phyloP scores from a whole-genome alignment of 2,888 invertebrate species.

The Eudemis profundana region DNA sequence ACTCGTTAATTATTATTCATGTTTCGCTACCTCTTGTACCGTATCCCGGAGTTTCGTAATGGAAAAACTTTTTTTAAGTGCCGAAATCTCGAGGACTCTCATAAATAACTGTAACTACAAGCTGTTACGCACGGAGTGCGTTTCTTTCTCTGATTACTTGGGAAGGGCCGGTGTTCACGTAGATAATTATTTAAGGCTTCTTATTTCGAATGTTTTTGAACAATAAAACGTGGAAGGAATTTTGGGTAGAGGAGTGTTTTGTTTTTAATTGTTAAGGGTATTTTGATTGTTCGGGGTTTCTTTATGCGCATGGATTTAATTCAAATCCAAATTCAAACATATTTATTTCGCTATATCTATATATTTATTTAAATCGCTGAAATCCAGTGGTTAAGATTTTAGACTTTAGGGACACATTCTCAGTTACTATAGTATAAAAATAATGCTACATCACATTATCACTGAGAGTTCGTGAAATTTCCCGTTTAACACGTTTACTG shows the following conservation, averaged over 20 bases:
- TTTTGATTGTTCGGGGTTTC: not conserved
- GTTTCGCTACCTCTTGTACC: conserved; percentile 63
- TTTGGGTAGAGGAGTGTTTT: conserved; percentile 2
- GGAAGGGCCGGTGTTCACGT: conserved; percentile 74
- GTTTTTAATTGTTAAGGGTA: conserved; percentile 31
- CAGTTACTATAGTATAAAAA: too few species aligned
- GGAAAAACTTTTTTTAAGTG: conserved; percentile 81
- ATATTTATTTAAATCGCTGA: too few species aligned
- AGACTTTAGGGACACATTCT: too few species aligned
- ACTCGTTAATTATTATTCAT: conserved; percentile 75
- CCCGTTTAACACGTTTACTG: too few species aligned
- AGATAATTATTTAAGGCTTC: conserved; percentile 77
- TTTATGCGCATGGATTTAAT: too few species aligned
- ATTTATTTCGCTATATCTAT: too few species aligned
- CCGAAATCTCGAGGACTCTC: conserved; percentile 73
- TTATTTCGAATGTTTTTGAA: conserved; percentile 57
- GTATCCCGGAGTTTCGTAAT: conserved; percentile 75
- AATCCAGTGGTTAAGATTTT: too few species aligned
- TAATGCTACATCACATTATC: too few species aligned
- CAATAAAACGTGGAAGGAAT: conserved; percentile 60
- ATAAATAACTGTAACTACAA: conserved; percentile 82
- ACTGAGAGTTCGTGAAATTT: too few species aligned
- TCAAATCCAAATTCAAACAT: too few species aligned
- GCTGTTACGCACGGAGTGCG: conserved; percentile 80
- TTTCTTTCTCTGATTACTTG: conserved; percentile 60